These are phyloP conservation scores for Tetanocera ferruginea DNA, from an alignment of 2,888 invertebrate species.

Conservation along the genomic window DNA sequence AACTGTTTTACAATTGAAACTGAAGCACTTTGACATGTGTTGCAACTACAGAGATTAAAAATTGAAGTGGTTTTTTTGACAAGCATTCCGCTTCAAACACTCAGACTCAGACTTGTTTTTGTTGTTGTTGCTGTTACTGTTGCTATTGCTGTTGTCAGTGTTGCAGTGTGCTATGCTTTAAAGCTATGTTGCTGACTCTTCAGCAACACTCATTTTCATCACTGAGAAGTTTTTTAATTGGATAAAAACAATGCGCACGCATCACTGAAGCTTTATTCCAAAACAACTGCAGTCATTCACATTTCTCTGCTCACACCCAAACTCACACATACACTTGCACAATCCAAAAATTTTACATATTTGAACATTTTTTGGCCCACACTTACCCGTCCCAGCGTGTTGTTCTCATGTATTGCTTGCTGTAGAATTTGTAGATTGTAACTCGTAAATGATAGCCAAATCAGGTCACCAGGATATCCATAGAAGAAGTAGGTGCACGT, in stretches of 20 bases:
- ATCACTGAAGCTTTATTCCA: constrained; percentile 31
- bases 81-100: background rate
- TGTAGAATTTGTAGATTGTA: constrained; percentile 84
- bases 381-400: constrained; percentile 70
- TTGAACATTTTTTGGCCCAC: constrained; percentile 6
- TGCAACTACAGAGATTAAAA: constrained; percentile 8
- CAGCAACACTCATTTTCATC: background rate
- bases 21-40: constrained; percentile 20
- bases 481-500: constrained; percentile 89
- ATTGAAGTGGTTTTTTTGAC: constrained; percentile 9
- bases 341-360: background rate
- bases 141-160: too few species aligned
- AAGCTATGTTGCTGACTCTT: background rate
- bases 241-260: constrained; percentile 31
- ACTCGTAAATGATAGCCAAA: constrained; percentile 90
- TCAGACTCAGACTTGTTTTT: background rate
- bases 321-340: background rate
- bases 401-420: constrained; percentile 74
- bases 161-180: background rate
- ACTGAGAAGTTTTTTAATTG: constrained; percentile 14
- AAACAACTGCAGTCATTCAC: constrained; percentile 15
- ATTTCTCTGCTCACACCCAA: background rate
- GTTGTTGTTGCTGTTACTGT: too few species aligned
- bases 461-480: constrained; percentile 82
- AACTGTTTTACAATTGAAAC: background rate